Conservation (phyloP, 2,113 vertebrate species). For the Tympanuchus pallidicinctus region DNA sequence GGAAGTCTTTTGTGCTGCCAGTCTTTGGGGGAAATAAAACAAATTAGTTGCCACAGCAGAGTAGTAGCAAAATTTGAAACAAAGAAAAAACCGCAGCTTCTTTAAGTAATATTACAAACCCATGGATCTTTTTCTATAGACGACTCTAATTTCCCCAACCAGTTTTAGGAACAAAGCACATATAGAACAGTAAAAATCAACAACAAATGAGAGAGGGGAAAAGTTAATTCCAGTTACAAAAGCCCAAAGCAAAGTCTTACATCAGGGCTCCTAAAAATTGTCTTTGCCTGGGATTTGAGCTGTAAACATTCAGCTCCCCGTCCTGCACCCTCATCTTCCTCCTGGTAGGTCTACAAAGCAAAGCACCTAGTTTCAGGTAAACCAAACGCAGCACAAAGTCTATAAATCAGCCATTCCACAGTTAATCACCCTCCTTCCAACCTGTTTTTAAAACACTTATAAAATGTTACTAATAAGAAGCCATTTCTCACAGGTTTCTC, state of each 20-base stretch:
- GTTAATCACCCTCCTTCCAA: background rate
- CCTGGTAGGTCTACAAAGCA: background rate
- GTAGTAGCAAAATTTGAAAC: slow-evolving; percentile 44
- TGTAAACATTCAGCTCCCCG: background rate
- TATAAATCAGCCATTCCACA: background rate
- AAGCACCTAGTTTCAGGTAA: background rate
- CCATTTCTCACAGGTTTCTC: slow-evolving; percentile 13
- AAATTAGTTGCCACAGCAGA: slow-evolving; percentile 44
- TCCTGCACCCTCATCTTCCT: background rate
- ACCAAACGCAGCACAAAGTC: background rate
- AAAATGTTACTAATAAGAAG: slow-evolving; percentile 34
- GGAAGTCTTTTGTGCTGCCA: slow-evolving; percentile 55
- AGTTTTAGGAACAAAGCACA: slow-evolving; percentile 12
- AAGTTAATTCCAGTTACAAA: background rate
- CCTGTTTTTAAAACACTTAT: background rate
- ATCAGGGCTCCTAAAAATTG: background rate
- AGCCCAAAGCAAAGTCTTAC: background rate
- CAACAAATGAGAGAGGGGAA: background rate
- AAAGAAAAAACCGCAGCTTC: slow-evolving; percentile 23
- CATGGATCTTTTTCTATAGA: slow-evolving; percentile 9
- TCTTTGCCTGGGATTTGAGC: background rate
- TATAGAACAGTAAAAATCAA: background rate
- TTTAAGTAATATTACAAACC: slow-evolving; percentile 43
- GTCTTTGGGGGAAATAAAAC: slow-evolving; percentile 40
- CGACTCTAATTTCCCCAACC: slow-evolving; percentile 36